Base-by-base conservation (phyloP, 2,113 vertebrate species). In the Oriolus oriolus region DNA sequence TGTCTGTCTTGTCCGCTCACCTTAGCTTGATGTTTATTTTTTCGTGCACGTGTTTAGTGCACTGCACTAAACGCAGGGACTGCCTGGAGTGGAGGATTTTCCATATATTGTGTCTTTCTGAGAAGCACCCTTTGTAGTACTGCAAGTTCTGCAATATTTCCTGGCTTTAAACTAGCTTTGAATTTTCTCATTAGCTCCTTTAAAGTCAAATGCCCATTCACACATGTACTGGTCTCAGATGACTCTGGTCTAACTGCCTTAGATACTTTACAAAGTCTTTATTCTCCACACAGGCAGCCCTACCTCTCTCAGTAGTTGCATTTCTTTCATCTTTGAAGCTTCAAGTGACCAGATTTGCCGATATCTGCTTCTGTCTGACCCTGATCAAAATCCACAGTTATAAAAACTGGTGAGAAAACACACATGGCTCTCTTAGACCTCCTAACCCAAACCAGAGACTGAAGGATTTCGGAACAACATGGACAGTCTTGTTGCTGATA, bases 21-120 rank as follows among this genome's bases (percentile, higher is more conserved):
- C 95, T 97, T 96, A 95, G 79, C 64, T 78, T 96, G 93, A 97
- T 92, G 85, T 64, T 96, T 94, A 93, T 96, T 84, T 90, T 69
- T 84, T 95, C 31, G 65, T 95, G 85, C 95, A 96, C 11, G 21
- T 89, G 88, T 84, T 87, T 94, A 96, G 83, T 56, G 63, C 60
- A 3, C 75, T 90, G 93, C 92, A 93, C 90, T 96, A 82, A 92
- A 96, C 14, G 44, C 93, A 84, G 1, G 9, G 87, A 90, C 56
- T 80, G 95, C 93, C 95, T 90, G 90, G 88, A 96, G 93, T 95
- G 71, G 82, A 88, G 80, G 77, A 84, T 94, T 95, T 96, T 80
- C 82, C 79, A 27, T 73, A 15, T 31, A 77, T n/a, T 47, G 64
- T 92, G 53, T 44, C 63, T 69, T 89, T 73, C 45, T 83, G 28